Base-by-base conservation (phyloP, 2,888 invertebrate genomes). In the Drosophila limbata region DNA sequence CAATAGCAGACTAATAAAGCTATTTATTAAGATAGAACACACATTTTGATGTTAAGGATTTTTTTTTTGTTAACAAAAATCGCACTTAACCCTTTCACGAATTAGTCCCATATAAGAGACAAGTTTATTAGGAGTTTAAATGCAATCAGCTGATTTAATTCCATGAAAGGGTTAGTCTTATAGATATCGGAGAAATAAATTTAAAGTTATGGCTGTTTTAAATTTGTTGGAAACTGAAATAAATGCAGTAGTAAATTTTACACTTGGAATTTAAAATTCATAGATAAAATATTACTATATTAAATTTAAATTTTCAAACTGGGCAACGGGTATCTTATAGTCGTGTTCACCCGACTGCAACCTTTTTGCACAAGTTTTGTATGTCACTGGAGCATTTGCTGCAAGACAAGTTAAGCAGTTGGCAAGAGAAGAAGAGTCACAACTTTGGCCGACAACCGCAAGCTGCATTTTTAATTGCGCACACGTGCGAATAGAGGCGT, bases 381-480 rank as follows among this genome's bases (percentile, higher is more conserved):
- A 71, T 85, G 88, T 89, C 88, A 88, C 63, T 85, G 70, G 88
- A 83, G 73, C 84, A 86, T 57, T 45, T 60, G 64, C 59, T 47
- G 67, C 55, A 45, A 48, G 62, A 60, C 45, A 61, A 57, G 60
- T 45, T 35, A 37, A 57, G 56, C 37, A 15, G 44, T 35, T 35
- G 56, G 45, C 15, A 35, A 64, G 44, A 59, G 69, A 39, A 25
- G 37, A 40, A 47, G 47, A 51, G 64, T 52, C 48, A 15, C 21
- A 63, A 74, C 63, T 73, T 73, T 83, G 84, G 62, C 80, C 86
- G 73, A 79, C 85, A 84, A 88, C 83, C 88, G 86, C 84, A 88
- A 88, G 87, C 84, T 88, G 84, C 84, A 86, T 86, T 84, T 84
- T 80, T 84, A 84, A 84, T 84, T 84, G 88, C 73, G 84, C 86